These are phyloP conservation scores for Arctopsyche grandis DNA, from an alignment of 1,140 invertebrate species.

Conservation along the genomic window DNA sequence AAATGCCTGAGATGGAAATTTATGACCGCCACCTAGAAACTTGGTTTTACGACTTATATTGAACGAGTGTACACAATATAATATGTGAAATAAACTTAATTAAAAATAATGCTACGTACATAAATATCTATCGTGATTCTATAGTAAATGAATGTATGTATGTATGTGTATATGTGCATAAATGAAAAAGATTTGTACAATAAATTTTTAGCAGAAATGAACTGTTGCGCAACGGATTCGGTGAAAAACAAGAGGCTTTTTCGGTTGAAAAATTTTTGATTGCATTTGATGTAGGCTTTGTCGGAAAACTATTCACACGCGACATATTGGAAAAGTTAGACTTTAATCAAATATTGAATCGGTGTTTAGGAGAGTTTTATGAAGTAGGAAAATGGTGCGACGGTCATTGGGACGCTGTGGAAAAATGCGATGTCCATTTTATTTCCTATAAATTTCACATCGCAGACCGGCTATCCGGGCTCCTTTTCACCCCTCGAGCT, in stretches of 20 bases:
- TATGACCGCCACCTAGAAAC: conserved; percentile 13
- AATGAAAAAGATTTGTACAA: too few species aligned
- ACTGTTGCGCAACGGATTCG: too few species aligned
- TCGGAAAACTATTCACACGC: neutral
- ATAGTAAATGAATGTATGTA: too few species aligned
- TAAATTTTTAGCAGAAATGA: too few species aligned
- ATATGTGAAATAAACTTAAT: too few species aligned
- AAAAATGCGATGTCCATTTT: conserved; percentile 51
- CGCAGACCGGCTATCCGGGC: conserved; percentile 29
- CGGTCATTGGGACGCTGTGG: conserved; percentile 27
- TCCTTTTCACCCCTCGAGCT: conserved; percentile 29
- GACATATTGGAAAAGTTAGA: conserved; percentile 1
- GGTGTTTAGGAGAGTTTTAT: conserved; percentile 27
- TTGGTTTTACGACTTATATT: too few species aligned
- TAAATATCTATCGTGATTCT: too few species aligned
- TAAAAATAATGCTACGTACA: too few species aligned
- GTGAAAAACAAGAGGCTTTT: neutral
- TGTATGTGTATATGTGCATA: too few species aligned
- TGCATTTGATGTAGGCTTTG: neutral
- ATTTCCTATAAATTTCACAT: conserved; percentile 52
- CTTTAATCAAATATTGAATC: conserved; percentile 23
- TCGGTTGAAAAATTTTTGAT: neutral
- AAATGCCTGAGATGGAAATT: conserved; percentile 50
- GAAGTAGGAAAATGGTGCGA: conserved; percentile 20
- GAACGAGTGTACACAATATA: too few species aligned